Percentiles rank a stretch among this genome's conserved stretches.
These are phyloP conservation scores for Gobio gobio DNA, from an alignment of 2,113 vertebrate genomes.

Conservation along the genomic window DNA sequence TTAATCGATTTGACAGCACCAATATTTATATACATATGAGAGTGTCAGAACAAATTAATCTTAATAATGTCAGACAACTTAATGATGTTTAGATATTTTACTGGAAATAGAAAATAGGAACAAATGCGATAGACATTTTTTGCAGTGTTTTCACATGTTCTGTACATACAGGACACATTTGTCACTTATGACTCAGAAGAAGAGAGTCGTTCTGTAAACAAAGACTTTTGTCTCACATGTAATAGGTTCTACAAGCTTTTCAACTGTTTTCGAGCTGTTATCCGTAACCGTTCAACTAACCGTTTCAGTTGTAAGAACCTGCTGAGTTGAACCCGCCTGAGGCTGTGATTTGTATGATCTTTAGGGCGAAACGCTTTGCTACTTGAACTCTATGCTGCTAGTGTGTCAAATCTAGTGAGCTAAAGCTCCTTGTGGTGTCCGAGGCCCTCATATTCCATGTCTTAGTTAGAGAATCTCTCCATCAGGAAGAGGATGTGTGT, in stretches of 20 bases:
- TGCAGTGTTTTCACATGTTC: not conserved
- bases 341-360: not conserved
- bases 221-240: not conserved
- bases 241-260: not conserved
- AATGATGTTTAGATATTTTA: not conserved
- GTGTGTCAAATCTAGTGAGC: not conserved
- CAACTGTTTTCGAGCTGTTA: not conserved
- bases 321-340: not conserved
- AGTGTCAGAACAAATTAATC: too few relatives aligned
- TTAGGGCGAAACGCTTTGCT: not conserved
- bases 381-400: not conserved
- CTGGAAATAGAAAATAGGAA: not conserved
- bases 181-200: not conserved
- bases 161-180: not conserved
- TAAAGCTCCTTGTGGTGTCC: not conserved
- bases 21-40: too few relatives aligned
- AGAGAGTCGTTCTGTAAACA: not conserved
- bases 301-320: not conserved
- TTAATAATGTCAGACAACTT: too few relatives aligned
- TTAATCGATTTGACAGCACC: too few relatives aligned
- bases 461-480: not conserved
- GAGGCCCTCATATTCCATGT: not conserved
- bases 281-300: not conserved
- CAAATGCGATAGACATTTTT: too few relatives aligned
- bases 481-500: slow-evolving; percentile 32